Evolutionary conservation across 37 sponge, comb jelly and placozoan species (phyloP), one percentile per base, ranked within the genome.

Genomic region (Eunapius fragilis): DNA sequence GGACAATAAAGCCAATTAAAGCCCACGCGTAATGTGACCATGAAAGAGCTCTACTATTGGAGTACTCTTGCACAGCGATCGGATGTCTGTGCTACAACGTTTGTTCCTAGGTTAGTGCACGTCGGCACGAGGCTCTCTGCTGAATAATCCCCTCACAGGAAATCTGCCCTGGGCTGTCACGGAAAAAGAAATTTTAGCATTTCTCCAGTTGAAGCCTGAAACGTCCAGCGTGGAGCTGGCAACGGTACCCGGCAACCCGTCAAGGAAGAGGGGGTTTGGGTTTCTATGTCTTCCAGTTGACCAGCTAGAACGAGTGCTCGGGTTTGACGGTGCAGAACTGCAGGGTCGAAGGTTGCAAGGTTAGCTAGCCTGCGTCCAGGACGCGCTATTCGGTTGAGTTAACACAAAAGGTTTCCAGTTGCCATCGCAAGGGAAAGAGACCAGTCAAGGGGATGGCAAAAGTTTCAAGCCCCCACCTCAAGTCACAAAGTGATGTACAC

Each of bases 401-500:
- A n/a, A n/a, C n/a, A n/a, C n/a, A n/a, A n/a, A n/a, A n/a, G n/a
- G n/a, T n/a, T n/a, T n/a, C n/a, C n/a, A 73, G 78, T 77, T 25
- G 78, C 78, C 25, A 38, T 77, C 22, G 78, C 47, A 22, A 77
- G 47, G 25, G 41, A 14, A 34, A 77, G 47, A 0, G 78, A 77
- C 78, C 78, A 77, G 78, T 45, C 78, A 33, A 41, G n/a, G 38
- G 35, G 24, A 25, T 77, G 78, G 78, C 37, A 30, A 38, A 77
- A 33, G 78, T 13, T 37, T 23, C 78, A 38, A 31, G 17, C 25
- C n/a, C 17, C 30, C 32, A 19, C 32, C 32, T 30, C 74, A 30
- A 33, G 28, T 2, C 32, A 33, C 17, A 33, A 30, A 17, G 74
- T 73, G 27, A 73, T 73, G 74, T 3, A 25, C 25, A 73, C 19